phyloP scores from a whole-genome alignment of 2,888 invertebrate genomes.

The Lithophane ornitopus region DNA sequence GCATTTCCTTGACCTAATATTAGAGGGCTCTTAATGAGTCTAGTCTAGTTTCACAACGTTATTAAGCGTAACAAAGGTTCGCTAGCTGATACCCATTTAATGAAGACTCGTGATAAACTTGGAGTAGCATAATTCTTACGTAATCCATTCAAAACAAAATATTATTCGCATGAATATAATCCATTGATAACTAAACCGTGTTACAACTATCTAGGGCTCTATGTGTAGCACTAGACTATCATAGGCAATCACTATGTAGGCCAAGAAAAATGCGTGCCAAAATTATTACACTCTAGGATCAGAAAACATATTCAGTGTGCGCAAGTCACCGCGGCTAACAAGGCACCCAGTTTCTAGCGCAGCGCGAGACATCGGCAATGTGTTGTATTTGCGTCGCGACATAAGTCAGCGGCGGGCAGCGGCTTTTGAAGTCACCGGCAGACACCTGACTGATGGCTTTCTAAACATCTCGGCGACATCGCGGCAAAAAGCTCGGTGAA shows the following conservation, averaged over 20 bases:
- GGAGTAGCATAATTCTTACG: not conserved
- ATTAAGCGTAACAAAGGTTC: not conserved
- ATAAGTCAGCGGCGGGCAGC: constrained; percentile 73
- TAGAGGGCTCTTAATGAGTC: not conserved
- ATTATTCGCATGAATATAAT: not conserved
- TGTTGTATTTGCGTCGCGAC: constrained; percentile 74
- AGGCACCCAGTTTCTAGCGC: constrained; percentile 62
- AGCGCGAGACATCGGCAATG: constrained; percentile 49
- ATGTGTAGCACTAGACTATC: constrained; percentile 3
- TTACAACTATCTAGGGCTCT: constrained; percentile 18
- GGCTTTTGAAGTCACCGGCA: constrained; percentile 83
- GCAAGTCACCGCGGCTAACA: constrained; percentile 67
- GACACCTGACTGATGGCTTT: constrained; percentile 89
- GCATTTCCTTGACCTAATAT: constrained; percentile 30
- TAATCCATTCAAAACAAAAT: constrained; percentile 21
- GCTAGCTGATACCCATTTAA: not conserved
- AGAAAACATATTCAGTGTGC: constrained; percentile 49
- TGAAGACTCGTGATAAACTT: not conserved
- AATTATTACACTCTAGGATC: constrained; percentile 26
- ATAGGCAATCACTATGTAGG: constrained; percentile 4
- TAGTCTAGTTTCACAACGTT: constrained; percentile 12
- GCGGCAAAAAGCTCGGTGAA: constrained; percentile 86
- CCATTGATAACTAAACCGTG: constrained; percentile 13
- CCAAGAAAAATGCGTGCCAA: constrained; percentile 20
- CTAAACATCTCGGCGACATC: constrained; percentile 84